Percentiles rank a stretch among this genome's conserved stretches.
These are phyloP conservation scores for Tachuris rubrigastra DNA, from an alignment of 2,113 vertebrate genomes.

Conservation along the genomic window DNA sequence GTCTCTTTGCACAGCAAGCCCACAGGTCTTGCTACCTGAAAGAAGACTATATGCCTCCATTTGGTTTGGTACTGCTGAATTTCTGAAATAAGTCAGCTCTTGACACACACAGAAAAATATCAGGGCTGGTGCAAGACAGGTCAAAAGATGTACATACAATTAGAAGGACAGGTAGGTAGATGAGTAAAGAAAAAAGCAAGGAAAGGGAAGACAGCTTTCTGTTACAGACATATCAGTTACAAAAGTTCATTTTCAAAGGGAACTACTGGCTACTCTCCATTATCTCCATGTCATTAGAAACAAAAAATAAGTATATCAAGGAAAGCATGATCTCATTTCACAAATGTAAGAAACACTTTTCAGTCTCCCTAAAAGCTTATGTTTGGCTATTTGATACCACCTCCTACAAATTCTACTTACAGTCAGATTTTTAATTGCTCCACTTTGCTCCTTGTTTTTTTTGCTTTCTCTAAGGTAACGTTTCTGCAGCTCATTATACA, in stretches of 20 bases:
- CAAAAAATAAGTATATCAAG: neutral
- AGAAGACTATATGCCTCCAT: neutral
- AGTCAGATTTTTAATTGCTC: conserved; percentile 64
- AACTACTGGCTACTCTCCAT: neutral
- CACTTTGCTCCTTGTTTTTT: conserved; percentile 56
- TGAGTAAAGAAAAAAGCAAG: neutral
- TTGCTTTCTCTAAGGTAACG: conserved; percentile 57
- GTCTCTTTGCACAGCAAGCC: neutral
- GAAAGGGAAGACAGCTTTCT: neutral
- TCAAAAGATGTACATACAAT: neutral
- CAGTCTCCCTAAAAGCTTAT: neutral
- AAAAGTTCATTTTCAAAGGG: neutral
- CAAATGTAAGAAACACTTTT: neutral
- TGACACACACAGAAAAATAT: neutral
- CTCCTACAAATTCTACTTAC: conserved; percentile 56
- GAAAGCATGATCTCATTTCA: neutral
- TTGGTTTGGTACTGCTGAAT: neutral
- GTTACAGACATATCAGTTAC: neutral
- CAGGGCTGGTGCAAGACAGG: neutral
- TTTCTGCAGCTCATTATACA: conserved; percentile 64
- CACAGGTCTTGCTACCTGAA: neutral
- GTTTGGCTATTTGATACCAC: neutral
- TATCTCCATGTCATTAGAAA: neutral
- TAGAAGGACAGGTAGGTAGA: neutral
- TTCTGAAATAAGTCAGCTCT: neutral